Conservation (phyloP, 2,888 invertebrate genomes). For the Odontomyia ornata region DNA sequence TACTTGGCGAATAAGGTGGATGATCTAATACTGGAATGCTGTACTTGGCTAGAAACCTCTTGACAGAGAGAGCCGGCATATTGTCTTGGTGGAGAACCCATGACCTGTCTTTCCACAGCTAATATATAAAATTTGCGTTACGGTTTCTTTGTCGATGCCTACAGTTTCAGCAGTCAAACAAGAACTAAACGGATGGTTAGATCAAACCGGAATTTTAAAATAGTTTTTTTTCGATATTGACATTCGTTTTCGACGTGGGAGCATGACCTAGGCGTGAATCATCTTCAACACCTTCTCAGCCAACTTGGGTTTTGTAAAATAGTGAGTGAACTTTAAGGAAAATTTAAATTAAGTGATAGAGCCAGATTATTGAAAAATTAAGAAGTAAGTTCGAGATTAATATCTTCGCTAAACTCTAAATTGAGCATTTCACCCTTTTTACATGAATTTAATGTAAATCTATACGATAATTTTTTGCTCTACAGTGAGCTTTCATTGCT, state of each 20-base stretch:
- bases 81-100: constrained; percentile 26
- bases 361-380: too few species aligned
- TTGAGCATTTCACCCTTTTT: too few species aligned
- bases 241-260: not conserved
- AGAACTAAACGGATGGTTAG: constrained; percentile 19
- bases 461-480: too few species aligned
- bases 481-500: too few species aligned
- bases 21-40: not conserved
- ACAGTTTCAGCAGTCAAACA: constrained; percentile 6
- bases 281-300: not conserved
- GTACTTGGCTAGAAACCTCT: too few species aligned
- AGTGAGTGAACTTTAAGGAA: too few species aligned
- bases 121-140: constrained; percentile 1
- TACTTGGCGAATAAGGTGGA: not conserved
- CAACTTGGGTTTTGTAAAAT: too few species aligned
- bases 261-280: not conserved
- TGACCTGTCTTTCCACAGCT: constrained; percentile 14
- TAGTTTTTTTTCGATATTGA: not conserved
- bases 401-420: too few species aligned
- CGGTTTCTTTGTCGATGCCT: not conserved
- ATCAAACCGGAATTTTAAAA: too few species aligned
- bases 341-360: too few species aligned
- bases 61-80: constrained; percentile 19
- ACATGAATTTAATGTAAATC: too few species aligned
- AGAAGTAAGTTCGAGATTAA: too few species aligned